Base-by-base conservation (phyloP, 1,140 invertebrate species). In the Sycobia sp. region DNA sequence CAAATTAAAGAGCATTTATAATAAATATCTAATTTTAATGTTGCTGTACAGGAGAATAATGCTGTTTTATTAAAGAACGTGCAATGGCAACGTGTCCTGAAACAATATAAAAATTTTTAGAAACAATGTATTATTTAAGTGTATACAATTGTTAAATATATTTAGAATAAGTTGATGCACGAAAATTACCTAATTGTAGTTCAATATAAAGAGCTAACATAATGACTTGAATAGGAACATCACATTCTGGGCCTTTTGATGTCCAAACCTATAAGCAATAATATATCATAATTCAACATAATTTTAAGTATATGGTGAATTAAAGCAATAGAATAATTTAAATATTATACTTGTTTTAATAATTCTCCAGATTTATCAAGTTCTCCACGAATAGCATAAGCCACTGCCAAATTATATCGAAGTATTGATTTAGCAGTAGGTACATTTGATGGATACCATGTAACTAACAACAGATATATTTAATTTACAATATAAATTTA, bases 401-500 rank as follows among this genome's bases (percentile, higher is more conserved):
- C 87, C 13, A 91, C 90, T 23, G 91, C 90, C 62, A 94, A 82
- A 78, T 94, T 94, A 69, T 94, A 94, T 66, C 89, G 86, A 57
- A 93, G 82, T 32, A 92, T 84, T 34, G 86, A 85, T 67, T 86
- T 85, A 3, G 87, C 90, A 25, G 87, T 87, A 18, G 83, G 75
- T 32, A 89, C 69, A 27, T 85, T 88, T 56, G 84, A 84, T 2
- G 91, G 90, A 71, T 86, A 88, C 91, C 91, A 94, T 23, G 56
- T 55, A 41, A 55, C 63, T 65, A 57, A 41, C 56, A 25, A 22
- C 0, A 25, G 50, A 65, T 44, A 61, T 20, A 41, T 39, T 50
- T 32, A 63, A 57, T 61, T 51, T 14, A 39, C n/a, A 22, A 25
- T 14, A 39, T 38, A 57, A 47, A 46, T 34, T 22, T 32, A 23